Conservation (phyloP, 2,888 invertebrate species). For the Hanleya hanleyi region DNA sequence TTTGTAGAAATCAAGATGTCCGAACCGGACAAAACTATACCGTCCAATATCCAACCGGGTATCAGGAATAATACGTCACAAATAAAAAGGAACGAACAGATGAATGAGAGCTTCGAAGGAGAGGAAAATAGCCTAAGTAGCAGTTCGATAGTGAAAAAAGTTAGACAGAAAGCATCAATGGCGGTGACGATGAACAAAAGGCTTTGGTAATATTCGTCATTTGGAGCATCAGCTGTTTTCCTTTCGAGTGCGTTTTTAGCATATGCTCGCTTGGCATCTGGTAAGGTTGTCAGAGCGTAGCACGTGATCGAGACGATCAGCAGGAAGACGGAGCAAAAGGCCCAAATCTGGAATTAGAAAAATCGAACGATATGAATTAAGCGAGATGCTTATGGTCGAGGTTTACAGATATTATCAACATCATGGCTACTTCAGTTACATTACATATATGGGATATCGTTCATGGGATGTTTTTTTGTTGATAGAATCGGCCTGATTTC, state of each 20-base stretch:
- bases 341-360: not conserved
- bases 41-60: not conserved
- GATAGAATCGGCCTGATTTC: too few species aligned
- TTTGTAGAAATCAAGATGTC: not conserved
- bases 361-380: not conserved
- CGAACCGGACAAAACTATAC: not conserved
- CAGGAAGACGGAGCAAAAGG: not conserved
- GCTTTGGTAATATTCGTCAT: too few species aligned
- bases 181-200: not conserved
- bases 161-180: not conserved
- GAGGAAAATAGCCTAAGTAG: not conserved
- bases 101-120: not conserved
- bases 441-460: too few species aligned
- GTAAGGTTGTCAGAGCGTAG: not conserved
- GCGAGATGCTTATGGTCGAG: too few species aligned
- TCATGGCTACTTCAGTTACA: too few species aligned
- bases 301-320: not conserved
- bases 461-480: too few species aligned
- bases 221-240: not conserved
- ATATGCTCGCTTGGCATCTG: not conserved
- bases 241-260: not conserved
- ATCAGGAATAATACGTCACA: not conserved
- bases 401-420: too few species aligned
- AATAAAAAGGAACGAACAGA: not conserved
- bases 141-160: not conserved